Base-by-base conservation (phyloP, 2,888 invertebrate species). In the Carpatolechia fugitivella region DNA sequence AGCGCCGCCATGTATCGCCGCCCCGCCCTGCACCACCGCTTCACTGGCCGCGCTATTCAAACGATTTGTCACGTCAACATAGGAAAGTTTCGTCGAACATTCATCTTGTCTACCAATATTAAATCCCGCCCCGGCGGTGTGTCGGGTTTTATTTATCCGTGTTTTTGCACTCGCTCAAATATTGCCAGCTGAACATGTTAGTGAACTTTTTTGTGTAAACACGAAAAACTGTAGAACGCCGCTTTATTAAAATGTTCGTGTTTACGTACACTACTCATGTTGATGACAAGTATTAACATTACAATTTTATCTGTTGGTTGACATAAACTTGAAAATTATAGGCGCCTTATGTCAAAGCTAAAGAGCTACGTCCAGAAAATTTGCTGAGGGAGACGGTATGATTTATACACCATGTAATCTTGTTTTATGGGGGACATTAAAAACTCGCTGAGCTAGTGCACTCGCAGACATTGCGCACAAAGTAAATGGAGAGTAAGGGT, bases 31-130 rank as follows among this genome's bases (percentile, higher is more conserved):
- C 44, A 49, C 29, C 24, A 52, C 55, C 51, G 35, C 14, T 35
- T 20, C 33, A 47, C 53, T 40, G 54, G 56, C 57, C 55, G 47
- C 54, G 72, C 74, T 70, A 77, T 73, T 81, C 69, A 65, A 62
- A 72, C 80, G 68, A 81, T 82, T 84, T 83, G 78, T 84, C 80
- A 82, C 78, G 77, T 78, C 73, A 72, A 74, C 71, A 72, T 63
- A 60, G 64, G 63, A 59, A 56, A 69, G 67, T 76, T 75, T 76
- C 69, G 65, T 60, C 59, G 55, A 55, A 56, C 59, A 61, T 61
- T 58, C 63, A 53, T 59, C 60, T 64, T 56, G 60, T 64, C 61
- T 56, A 55, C 55, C 65, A 61, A 64, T 62, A 62, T 68, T 59
- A 60, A 60, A 63, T 57, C 50, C 41, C 29, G 41, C 18, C 38